Conservation (phyloP, 2,797 vertebrate genomes). For the Danio aesculapii region DNA sequence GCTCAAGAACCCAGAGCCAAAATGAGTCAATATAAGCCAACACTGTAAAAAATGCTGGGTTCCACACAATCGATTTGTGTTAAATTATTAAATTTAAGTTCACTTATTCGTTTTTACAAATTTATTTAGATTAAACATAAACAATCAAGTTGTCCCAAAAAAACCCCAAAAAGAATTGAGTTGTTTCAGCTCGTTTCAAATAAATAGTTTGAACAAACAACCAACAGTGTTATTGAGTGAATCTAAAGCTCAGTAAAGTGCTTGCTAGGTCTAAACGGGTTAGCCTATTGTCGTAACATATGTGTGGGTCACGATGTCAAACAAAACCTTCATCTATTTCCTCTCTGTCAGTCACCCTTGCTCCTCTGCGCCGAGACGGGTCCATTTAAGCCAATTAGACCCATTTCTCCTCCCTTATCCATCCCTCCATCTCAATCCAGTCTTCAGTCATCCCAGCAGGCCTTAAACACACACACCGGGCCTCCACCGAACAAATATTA, state of each 20-base stretch:
- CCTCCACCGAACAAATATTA: conserved; percentile 77
- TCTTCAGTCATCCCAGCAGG: conserved; percentile 73
- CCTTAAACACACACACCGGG: conserved; percentile 76
- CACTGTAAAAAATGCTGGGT: too few species aligned
- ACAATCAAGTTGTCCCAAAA: too few species aligned
- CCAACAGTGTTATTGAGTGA: background rate
- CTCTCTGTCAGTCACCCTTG: conserved; percentile 33
- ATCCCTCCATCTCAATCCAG: conserved; percentile 61
- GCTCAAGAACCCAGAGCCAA: background rate
- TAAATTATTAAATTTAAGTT: too few species aligned
- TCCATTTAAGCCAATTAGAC: conserved; percentile 78
- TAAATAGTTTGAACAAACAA: too few species aligned
- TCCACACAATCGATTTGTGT: too few species aligned
- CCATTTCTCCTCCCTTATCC: conserved; percentile 70
- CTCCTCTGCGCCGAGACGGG: conserved; percentile 49
- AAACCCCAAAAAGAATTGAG: too few species aligned
- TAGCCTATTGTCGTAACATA: conserved; percentile 17
- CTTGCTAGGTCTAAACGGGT: background rate
- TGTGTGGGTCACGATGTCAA: conserved; percentile 55
- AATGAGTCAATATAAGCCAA: background rate
- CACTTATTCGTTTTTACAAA: too few species aligned
- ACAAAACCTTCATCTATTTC: conserved; percentile 66
- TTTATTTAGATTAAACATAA: too few species aligned
- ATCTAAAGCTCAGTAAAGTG: background rate
- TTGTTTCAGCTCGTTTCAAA: too few species aligned